Evolutionary conservation across 1,140 invertebrate species (phyloP).

Genomic region (Leptopilina clavipes): DNA sequence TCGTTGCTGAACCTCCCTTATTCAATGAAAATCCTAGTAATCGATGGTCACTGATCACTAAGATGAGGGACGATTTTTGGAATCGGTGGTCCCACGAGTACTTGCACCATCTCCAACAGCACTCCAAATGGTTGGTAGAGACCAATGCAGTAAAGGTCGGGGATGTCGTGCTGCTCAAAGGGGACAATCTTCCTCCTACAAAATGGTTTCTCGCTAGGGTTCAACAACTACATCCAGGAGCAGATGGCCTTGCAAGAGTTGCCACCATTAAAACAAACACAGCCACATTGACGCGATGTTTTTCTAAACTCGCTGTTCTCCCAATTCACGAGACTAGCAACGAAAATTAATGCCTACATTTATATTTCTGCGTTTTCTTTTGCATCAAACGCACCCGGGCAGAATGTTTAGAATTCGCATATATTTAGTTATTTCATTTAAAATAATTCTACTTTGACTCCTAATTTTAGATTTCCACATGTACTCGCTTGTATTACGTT

Average conservation of each 20-base stretch:
- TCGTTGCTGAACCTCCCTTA: background rate
- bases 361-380: background rate
- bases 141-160: background rate
- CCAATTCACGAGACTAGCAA: background rate
- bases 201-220: background rate
- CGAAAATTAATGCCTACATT: background rate
- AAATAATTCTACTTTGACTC: too few species aligned
- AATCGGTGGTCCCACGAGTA: slow-evolving; percentile 12
- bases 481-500: too few species aligned
- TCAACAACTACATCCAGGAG: background rate
- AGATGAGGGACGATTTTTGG: slow-evolving; percentile 6
- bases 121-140: background rate
- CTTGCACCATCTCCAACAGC: slow-evolving; percentile 4
- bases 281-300: background rate
- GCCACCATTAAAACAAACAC: background rate
- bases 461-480: too few species aligned
- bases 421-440: too few species aligned
- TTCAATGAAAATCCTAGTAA: background rate
- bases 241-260: background rate
- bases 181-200: background rate
- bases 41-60: background rate
- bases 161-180: background rate
- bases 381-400: background rate
- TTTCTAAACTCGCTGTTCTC: background rate
- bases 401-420: background rate